Evolutionary conservation across 2,797 vertebrate species (phyloP).

Genomic region (Botia kubotai): DNA sequence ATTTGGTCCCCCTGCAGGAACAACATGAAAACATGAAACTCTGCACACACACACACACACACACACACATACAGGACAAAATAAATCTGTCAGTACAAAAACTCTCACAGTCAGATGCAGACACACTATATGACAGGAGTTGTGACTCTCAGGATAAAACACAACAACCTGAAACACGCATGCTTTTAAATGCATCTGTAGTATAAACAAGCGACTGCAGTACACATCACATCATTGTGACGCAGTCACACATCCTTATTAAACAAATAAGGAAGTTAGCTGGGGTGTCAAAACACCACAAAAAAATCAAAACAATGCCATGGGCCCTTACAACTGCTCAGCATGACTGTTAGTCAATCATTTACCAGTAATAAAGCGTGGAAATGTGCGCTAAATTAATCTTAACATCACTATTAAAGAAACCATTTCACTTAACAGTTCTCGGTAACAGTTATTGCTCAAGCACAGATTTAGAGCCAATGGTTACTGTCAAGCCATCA

Average conservation of each 20-base stretch:
- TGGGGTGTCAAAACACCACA: conserved; percentile 8
- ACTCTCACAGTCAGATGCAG: neutral
- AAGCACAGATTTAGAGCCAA: neutral
- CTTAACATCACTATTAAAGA: conserved; percentile 3
- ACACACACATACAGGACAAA: neutral
- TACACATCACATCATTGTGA: neutral
- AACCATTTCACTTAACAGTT: neutral
- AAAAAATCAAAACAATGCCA: neutral
- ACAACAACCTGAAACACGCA: neutral
- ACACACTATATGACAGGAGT: too few species aligned
- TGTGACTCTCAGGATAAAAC: neutral
- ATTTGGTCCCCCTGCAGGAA: neutral
- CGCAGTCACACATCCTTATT: neutral
- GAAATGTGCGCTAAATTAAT: neutral
- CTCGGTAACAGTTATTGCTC: neutral
- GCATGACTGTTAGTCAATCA: neutral
- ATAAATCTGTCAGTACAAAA: neutral
- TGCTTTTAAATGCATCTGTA: neutral
- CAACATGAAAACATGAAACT: neutral
- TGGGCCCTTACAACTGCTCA: neutral
- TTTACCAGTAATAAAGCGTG: neutral
- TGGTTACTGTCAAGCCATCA: neutral
- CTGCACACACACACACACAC: neutral
- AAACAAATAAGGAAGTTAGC: conserved; percentile 17
- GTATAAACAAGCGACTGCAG: neutral